phyloP scores from a whole-genome alignment of 1,140 invertebrate genomes.

The Drosophila nigrodunni region DNA sequence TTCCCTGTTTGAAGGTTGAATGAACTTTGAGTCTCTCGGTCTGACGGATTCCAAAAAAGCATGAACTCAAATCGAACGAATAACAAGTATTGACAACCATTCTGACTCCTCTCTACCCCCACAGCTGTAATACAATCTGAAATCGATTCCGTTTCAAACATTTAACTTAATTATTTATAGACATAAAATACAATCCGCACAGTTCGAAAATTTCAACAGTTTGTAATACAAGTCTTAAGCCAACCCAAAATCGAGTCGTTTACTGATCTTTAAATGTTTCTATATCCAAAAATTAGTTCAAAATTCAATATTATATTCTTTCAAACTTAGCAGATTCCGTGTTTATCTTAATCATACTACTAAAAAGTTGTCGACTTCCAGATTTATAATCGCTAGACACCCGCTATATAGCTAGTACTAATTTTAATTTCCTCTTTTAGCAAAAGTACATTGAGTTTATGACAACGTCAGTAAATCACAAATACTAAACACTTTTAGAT shows the following conservation, averaged over 20 bases:
- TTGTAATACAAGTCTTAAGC: neutral
- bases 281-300: neutral
- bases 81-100: constrained; percentile 1
- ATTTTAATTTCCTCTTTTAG: constrained; percentile 2
- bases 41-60: constrained; percentile 1
- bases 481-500: constrained; percentile 43
- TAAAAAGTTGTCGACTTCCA: constrained; percentile 11
- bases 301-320: neutral
- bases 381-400: constrained; percentile 12
- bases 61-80: neutral
- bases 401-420: constrained; percentile 4
- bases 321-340: neutral
- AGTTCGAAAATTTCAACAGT: neutral
- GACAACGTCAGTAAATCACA: constrained; percentile 49
- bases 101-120: neutral
- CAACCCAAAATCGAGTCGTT: neutral
- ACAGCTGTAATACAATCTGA: constrained; percentile 13
- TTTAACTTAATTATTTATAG: neutral
- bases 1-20: constrained; percentile 58
- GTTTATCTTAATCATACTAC: constrained; percentile 11
- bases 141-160: neutral
- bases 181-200: no score
- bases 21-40: constrained; percentile 48
- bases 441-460: neutral
- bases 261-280: neutral